Percentiles rank a stretch among this genome's conserved stretches.
Evolutionary conservation across 1,140 invertebrate species (phyloP).

Genomic region (Goniozus legneri): DNA sequence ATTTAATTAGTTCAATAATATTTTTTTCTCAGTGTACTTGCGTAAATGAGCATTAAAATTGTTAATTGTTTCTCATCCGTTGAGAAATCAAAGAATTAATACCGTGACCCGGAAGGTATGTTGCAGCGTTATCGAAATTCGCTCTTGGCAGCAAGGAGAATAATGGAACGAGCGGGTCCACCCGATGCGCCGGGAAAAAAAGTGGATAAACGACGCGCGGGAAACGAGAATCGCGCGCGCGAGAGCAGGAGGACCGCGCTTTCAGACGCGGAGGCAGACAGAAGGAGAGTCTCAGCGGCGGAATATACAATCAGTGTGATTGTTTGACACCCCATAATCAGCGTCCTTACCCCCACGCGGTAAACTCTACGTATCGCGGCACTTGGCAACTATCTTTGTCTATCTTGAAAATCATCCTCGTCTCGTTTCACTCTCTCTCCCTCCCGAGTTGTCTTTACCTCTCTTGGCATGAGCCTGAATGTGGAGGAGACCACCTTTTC

Average conservation of each 20-base stretch:
- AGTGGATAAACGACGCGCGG: conserved; percentile 8
- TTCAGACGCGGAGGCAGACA: conserved; percentile 34
- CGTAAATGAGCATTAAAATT: too few relatives aligned
- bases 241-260: too few relatives aligned
- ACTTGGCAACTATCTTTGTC: too few relatives aligned
- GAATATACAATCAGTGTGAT: conserved; percentile 56
- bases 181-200: conserved; percentile 2
- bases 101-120: too few relatives aligned
- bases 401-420: too few relatives aligned
- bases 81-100: too few relatives aligned
- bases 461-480: neutral
- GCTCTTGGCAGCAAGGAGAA: too few relatives aligned
- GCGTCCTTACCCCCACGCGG: conserved; percentile 38
- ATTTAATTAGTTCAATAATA: too few relatives aligned
- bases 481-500: neutral
- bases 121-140: too few relatives aligned
- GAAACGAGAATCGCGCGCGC: conserved; percentile 31
- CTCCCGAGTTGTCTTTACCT: neutral
- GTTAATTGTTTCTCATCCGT: too few relatives aligned
- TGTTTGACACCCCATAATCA: conserved; percentile 58
- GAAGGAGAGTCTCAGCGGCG: conserved; percentile 42
- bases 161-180: neutral
- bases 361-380: conserved; percentile 14
- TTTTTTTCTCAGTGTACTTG: too few relatives aligned
- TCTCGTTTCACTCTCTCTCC: conserved; percentile 11